A percentile compares a stretch with the other conserved stretches of the same genome.
Conservation (phyloP, 2,113 vertebrate species). For the Calonectris borealis region DNA sequence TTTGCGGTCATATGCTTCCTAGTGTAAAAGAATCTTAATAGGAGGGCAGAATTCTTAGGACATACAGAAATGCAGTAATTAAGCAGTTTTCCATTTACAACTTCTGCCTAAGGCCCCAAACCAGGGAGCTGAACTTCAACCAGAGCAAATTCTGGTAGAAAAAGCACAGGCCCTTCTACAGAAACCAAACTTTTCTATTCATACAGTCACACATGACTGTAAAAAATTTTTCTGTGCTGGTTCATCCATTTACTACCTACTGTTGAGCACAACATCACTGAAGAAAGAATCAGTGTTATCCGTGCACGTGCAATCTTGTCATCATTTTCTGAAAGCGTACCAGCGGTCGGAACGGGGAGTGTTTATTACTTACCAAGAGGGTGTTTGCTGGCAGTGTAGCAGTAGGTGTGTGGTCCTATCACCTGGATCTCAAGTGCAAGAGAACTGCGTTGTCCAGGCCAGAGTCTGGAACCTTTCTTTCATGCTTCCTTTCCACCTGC, state of each 20-base stretch:
- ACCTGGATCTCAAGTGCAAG: background rate
- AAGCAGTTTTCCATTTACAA: background rate
- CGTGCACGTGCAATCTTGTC: background rate
- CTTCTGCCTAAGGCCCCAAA: background rate
- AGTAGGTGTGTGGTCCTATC: accelerated
- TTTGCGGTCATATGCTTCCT: background rate
- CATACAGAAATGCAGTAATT: background rate
- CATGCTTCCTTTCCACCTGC: background rate
- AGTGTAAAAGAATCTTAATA: background rate
- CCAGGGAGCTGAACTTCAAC: background rate
- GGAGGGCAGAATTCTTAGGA: background rate
- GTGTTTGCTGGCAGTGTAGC: background rate
- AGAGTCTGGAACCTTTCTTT: background rate
- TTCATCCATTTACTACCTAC: too few relatives aligned
- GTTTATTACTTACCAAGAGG: accelerated
- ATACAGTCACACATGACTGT: accelerated
- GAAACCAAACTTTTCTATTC: too few relatives aligned
- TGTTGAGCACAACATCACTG: background rate
- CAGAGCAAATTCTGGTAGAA: background rate
- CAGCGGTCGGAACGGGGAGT: accelerated
- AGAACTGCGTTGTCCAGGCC: background rate
- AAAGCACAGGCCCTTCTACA: background rate
- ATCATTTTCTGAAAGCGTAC: accelerated
- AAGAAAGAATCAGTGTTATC: accelerated
- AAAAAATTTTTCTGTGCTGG: too few relatives aligned